A percentile compares a stretch with the other conserved stretches of the same genome.
These are phyloP conservation scores for Acanthis flammea DNA, from an alignment of 2,797 vertebrate genomes.

Conservation along the genomic window DNA sequence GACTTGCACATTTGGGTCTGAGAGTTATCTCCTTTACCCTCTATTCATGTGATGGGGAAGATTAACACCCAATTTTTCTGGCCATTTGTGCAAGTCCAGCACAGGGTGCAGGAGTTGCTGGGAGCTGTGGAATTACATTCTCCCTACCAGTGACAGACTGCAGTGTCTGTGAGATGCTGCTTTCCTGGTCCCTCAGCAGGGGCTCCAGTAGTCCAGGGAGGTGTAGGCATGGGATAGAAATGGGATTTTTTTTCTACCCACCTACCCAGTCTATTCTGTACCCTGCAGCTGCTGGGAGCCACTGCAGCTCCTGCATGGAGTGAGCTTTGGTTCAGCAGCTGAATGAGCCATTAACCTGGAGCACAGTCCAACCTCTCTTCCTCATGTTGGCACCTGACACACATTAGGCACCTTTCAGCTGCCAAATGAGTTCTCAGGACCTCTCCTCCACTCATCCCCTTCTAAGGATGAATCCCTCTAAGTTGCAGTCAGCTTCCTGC, in stretches of 20 bases:
- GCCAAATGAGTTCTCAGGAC: background rate
- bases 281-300: background rate
- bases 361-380: background rate
- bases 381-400: background rate
- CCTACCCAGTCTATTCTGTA: background rate
- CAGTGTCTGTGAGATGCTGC: background rate
- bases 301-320: fast-evolving
- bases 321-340: background rate
- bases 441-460: background rate
- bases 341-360: background rate
- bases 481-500: background rate
- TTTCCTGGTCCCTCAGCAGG: background rate
- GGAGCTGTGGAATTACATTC: background rate
- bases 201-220: background rate
- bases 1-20: background rate
- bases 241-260: background rate
- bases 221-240: background rate
- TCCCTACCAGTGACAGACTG: background rate
- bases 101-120: background rate
- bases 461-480: background rate
- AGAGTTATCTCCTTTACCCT: background rate
- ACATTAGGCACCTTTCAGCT: background rate
- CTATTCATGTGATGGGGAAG: background rate
- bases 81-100: background rate
- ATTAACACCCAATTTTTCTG: background rate